Percentiles rank a stretch among this genome's conserved stretches.
These are phyloP conservation scores for Dasysyrphus tricinctus DNA, from an alignment of 2,888 invertebrate species.

Conservation along the genomic window DNA sequence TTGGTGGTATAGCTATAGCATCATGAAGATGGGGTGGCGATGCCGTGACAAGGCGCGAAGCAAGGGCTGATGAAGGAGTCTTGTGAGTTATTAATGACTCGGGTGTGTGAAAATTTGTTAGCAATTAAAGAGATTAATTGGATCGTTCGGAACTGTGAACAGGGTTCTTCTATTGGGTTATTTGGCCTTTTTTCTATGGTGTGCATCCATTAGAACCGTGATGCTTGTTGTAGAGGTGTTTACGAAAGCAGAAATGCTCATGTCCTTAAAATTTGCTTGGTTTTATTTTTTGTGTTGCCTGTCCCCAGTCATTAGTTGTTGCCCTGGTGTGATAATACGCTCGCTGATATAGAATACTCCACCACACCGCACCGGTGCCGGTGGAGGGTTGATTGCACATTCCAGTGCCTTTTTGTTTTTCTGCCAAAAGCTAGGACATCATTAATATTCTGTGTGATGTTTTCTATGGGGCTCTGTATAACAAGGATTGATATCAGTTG, in stretches of 20 bases:
- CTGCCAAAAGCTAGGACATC: slow-evolving; percentile 74
- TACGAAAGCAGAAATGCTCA: slow-evolving; percentile 51
- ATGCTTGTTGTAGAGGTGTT: slow-evolving; percentile 21
- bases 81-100: slow-evolving; percentile 75
- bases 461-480: slow-evolving; percentile 66
- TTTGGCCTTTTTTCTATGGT: slow-evolving; percentile 49
- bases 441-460: slow-evolving; percentile 73
- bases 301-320: slow-evolving; percentile 68
- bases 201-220: slow-evolving; percentile 63
- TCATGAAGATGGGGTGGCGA: background rate
- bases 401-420: slow-evolving; percentile 69
- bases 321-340: slow-evolving; percentile 71
- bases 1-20: background rate
- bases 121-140: slow-evolving; percentile 78
- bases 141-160: slow-evolving; percentile 74
- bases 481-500: slow-evolving; percentile 74
- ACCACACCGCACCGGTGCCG: background rate
- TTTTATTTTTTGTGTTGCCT: slow-evolving; percentile 33
- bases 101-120: slow-evolving; percentile 78
- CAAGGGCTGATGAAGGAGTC: slow-evolving; percentile 36
- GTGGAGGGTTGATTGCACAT: slow-evolving; percentile 56
- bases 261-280: slow-evolving; percentile 68
- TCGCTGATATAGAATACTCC: slow-evolving; percentile 32
- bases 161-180: slow-evolving; percentile 70
- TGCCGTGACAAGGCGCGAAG: slow-evolving; percentile 9